A percentile compares a stretch with the other conserved stretches of the same genome.
These are phyloP conservation scores for Momotus momota DNA, from an alignment of 2,797 vertebrate species.

Conservation along the genomic window DNA sequence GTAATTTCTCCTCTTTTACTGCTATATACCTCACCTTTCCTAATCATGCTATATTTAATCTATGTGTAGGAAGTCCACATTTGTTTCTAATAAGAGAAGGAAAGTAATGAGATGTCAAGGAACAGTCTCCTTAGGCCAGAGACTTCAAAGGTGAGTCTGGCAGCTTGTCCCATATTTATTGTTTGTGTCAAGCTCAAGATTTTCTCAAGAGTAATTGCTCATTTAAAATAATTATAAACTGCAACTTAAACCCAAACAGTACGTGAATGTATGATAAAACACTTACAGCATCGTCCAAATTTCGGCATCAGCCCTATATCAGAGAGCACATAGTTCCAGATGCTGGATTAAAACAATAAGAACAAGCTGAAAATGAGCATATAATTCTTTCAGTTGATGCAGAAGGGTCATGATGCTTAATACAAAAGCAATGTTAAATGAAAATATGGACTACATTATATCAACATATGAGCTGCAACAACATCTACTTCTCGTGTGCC, in stretches of 20 bases:
- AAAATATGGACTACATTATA: neutral
- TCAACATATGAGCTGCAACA: neutral
- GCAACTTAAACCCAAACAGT: neutral
- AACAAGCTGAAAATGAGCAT: conserved; percentile 31
- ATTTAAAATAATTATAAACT: conserved; percentile 64
- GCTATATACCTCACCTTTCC: neutral
- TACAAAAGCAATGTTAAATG: neutral
- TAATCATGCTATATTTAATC: conserved; percentile 57
- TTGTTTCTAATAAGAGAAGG: conserved; percentile 60
- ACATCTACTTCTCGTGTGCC: neutral
- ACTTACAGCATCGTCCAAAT: conserved; percentile 26
- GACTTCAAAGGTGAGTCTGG: conserved; percentile 65
- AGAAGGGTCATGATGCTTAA: conserved; percentile 22
- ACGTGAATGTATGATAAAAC: conserved; percentile 26
- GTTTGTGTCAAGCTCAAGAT: conserved; percentile 5
- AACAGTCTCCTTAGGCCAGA: conserved; percentile 55
- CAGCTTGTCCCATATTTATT: conserved; percentile 34
- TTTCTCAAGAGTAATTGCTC: conserved; percentile 51
- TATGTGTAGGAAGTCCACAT: conserved; percentile 7
- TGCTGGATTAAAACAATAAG: conserved; percentile 59
- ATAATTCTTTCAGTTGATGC: conserved; percentile 49
- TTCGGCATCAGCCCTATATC: neutral
- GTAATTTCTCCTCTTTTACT: conserved; percentile 21
- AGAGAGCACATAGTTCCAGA: conserved; percentile 58
- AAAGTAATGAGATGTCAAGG: conserved; percentile 64